phyloP scores from a whole-genome alignment of 1,140 invertebrate genomes.

The Chrysomallon squamiferum region DNA sequence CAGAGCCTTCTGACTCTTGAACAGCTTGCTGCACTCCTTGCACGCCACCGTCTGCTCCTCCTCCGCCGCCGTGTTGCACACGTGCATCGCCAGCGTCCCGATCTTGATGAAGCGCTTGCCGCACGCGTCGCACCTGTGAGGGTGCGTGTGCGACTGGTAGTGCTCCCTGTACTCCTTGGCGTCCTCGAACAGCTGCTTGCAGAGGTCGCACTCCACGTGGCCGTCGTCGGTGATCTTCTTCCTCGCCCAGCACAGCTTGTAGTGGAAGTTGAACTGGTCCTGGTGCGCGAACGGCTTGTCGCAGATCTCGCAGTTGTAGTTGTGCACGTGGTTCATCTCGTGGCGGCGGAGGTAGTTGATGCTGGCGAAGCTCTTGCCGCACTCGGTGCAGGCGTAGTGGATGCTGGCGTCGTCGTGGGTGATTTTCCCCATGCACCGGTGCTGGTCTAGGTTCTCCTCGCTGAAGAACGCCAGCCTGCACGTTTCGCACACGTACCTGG shows the following conservation, averaged over 20 bases:
- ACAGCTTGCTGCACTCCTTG: constrained; percentile 41
- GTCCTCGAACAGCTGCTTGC: constrained; percentile 42
- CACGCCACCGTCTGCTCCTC: constrained; percentile 29
- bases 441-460: constrained; percentile 37
- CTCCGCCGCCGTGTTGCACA: constrained; percentile 32
- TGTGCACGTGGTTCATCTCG: constrained; percentile 38
- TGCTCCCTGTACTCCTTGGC: constrained; percentile 54
- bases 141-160: constrained; percentile 60
- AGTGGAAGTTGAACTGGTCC: constrained; percentile 37
- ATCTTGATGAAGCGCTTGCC: constrained; percentile 54
- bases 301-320: constrained; percentile 37
- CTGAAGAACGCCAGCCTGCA: constrained; percentile 51
- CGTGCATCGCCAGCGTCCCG: constrained; percentile 50
- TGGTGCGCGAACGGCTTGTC: constrained; percentile 24
- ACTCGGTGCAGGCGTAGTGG: constrained; percentile 46
- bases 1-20: constrained; percentile 35
- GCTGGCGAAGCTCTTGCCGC: constrained; percentile 50
- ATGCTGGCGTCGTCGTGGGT: constrained; percentile 22
- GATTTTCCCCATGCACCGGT: constrained; percentile 35
- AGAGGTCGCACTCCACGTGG: constrained; percentile 39
- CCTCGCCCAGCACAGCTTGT: constrained; percentile 25
- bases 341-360: constrained; percentile 49
- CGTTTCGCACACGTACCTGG: constrained; percentile 40
- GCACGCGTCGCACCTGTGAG: constrained; percentile 60
- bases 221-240: constrained; percentile 23